Percentiles rank a stretch among this genome's conserved stretches.
These are phyloP conservation scores for Aphelinus atriplicis DNA, from an alignment of 1,140 invertebrate species.

Conservation along the genomic window DNA sequence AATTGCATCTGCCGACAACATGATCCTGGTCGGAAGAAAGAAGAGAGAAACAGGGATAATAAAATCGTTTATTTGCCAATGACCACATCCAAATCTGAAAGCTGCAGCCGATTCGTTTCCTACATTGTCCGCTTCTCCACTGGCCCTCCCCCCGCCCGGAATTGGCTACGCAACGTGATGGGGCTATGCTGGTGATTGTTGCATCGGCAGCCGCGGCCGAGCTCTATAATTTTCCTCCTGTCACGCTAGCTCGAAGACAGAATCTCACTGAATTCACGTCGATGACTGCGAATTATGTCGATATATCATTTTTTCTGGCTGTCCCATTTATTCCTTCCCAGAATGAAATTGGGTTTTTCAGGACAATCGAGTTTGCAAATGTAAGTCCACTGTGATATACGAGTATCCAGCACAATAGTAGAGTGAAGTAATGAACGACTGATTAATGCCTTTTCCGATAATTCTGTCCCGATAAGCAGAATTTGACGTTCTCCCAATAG, in stretches of 20 bases:
- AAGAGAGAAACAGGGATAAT: neutral
- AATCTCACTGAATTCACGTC: neutral
- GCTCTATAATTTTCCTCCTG: neutral
- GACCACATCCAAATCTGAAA: conserved; percentile 20
- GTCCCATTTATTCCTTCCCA: neutral
- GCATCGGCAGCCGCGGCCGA: neutral
- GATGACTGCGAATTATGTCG: conserved; percentile 18
- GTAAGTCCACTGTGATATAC: no score
- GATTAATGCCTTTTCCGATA: no score
- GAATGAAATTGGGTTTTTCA: no score
- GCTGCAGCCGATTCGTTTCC: conserved; percentile 6
- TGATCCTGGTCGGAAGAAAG: neutral
- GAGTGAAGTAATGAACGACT: no score
- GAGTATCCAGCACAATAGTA: no score
- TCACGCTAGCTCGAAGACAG: neutral
- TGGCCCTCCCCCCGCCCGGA: neutral
- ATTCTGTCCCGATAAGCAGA: no score
- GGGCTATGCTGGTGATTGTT: neutral
- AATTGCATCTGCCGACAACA: conserved; percentile 27
- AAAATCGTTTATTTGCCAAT: conserved; percentile 31
- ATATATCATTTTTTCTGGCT: conserved; percentile 13
- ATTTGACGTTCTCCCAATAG: no score
- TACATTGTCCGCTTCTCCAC: conserved; percentile 12
- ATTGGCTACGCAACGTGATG: neutral
- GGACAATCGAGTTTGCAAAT: no score